A percentile compares a stretch with the other conserved stretches of the same genome.
Conservation (phyloP, 2,888 invertebrate species). For the Sphinx pinastri region DNA sequence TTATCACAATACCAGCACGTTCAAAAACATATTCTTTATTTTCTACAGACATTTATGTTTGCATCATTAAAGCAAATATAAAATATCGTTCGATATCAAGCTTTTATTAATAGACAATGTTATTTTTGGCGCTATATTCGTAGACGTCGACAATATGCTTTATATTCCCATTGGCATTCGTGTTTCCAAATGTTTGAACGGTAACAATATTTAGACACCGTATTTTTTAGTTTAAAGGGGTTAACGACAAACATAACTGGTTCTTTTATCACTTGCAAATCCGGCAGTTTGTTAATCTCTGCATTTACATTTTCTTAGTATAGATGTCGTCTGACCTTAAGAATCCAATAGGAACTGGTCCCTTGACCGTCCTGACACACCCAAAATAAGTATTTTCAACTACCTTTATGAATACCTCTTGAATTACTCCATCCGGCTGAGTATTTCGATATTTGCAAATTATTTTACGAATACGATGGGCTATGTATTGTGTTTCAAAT, state of each 20-base stretch:
- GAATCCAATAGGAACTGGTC: constrained; percentile 1
- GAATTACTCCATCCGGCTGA: neutral
- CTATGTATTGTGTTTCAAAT: constrained; percentile 28
- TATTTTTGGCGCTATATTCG: constrained; percentile 17
- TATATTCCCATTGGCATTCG: constrained; percentile 3
- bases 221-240: too few species aligned
- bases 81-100: constrained; percentile 13
- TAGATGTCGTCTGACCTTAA: constrained; percentile 11
- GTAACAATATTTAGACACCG: neutral
- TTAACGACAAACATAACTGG: neutral
- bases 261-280: neutral
- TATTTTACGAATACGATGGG: neutral
- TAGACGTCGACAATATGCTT: constrained; percentile 11
- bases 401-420: neutral
- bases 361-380: neutral
- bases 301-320: neutral
- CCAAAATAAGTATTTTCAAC: neutral
- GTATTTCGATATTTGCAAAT: neutral
- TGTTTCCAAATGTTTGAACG: constrained; percentile 10
- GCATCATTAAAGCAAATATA: constrained; percentile 13
- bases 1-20: neutral
- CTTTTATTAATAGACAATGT: constrained; percentile 3
- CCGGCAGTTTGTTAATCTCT: neutral
- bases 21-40: neutral
- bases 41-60: neutral